phyloP scores from a whole-genome alignment of 2,113 vertebrate species.

The Chloroceryle aenea region DNA sequence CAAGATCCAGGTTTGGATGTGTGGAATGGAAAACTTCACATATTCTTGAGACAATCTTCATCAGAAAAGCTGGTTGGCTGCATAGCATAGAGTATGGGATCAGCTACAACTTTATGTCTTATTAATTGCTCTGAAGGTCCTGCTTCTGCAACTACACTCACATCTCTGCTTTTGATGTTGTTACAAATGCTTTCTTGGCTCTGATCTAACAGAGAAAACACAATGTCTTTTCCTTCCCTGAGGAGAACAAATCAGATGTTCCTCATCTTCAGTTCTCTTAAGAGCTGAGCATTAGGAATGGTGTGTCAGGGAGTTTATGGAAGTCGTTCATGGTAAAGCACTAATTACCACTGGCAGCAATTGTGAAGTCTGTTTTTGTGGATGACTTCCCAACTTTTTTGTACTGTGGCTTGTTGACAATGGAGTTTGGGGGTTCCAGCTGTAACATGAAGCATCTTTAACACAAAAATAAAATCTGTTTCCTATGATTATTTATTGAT shows the following conservation, averaged over 20 bases:
- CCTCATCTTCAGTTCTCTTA: conserved; percentile 15
- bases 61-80: background rate
- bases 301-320: background rate
- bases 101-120: background rate
- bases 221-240: background rate
- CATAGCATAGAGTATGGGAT: background rate
- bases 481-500: conserved; percentile 23
- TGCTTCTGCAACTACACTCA: conserved; percentile 17
- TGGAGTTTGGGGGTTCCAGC: conserved; percentile 9
- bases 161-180: conserved; percentile 35
- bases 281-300: conserved; percentile 20
- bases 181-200: conserved; percentile 9
- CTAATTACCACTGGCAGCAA: background rate
- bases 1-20: background rate
- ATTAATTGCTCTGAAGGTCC: background rate
- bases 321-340: background rate
- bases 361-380: conserved; percentile 14
- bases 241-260: background rate
- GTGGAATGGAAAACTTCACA: background rate
- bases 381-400: background rate
- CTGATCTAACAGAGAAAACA: conserved; percentile 7
- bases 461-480: conserved; percentile 53
- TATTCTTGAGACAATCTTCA: background rate
- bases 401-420: conserved; percentile 1
- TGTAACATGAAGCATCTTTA: conserved; percentile 43